phyloP scores from a whole-genome alignment of 2,113 vertebrate genomes.

The Pogonocichla stellata region DNA sequence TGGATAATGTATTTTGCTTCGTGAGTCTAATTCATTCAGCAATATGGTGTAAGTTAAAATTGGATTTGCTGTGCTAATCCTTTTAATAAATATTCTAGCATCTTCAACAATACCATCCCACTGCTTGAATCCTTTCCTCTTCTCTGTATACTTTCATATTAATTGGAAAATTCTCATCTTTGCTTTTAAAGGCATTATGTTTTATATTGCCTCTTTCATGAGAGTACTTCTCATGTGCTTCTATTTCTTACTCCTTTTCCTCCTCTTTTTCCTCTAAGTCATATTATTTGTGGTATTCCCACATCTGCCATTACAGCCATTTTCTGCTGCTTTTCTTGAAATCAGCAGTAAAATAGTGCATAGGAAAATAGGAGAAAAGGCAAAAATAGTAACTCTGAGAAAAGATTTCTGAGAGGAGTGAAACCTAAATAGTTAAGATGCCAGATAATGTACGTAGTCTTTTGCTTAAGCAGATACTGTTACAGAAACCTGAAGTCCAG shows the following conservation, averaged over 20 bases:
- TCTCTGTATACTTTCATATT: background rate
- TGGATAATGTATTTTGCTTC: background rate
- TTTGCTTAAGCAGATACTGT: background rate
- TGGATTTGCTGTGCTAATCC: constrained; percentile 25
- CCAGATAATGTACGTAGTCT: background rate
- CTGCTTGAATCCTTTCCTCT: background rate
- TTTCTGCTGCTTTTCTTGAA: background rate
- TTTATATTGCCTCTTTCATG: background rate
- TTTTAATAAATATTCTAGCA: constrained; percentile 32
- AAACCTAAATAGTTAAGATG: background rate
- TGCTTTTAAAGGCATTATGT: background rate
- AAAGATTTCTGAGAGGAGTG: background rate
- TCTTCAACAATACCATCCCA: background rate
- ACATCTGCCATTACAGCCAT: background rate
- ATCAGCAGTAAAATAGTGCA: background rate
- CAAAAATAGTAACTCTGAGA: background rate
- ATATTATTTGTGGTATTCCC: background rate
- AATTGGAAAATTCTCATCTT: constrained; percentile 14
- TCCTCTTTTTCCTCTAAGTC: background rate
- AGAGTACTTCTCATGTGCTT: background rate
- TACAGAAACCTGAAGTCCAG: background rate
- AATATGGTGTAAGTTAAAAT: background rate
- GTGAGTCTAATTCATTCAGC: constrained; percentile 27
- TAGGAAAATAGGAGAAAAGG: background rate
- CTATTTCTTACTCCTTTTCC: background rate